Conservation (phyloP, 2,113 vertebrate genomes). For the Phodopus roborovskii region DNA sequence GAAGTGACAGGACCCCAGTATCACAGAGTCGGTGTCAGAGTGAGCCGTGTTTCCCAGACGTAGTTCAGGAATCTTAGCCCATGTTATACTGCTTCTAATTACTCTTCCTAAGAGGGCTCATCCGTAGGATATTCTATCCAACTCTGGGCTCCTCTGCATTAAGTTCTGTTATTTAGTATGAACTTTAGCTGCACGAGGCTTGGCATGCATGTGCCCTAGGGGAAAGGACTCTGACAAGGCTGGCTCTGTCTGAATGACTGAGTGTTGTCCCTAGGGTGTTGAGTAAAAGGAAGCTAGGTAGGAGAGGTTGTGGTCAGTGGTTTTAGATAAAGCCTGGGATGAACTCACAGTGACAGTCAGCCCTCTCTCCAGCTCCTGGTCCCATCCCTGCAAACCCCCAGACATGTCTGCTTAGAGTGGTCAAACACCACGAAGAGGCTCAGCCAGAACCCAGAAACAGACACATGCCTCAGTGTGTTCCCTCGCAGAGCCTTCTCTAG, state of each 20-base stretch:
- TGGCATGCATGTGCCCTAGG: fast-evolving
- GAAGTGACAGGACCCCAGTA: neutral
- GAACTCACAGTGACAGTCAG: neutral
- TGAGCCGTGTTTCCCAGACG: too few relatives aligned
- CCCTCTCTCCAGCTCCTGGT: neutral
- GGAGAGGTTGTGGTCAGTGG: neutral
- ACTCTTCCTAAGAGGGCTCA: neutral
- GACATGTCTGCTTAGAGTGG: too few relatives aligned
- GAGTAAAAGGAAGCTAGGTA: neutral
- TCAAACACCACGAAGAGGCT: neutral
- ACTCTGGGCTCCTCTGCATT: neutral
- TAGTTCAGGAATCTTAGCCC: neutral
- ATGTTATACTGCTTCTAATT: too few relatives aligned
- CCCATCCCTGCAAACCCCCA: too few relatives aligned
- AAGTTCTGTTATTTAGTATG: neutral
- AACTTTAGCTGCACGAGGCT: neutral
- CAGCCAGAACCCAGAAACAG: neutral
- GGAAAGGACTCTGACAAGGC: neutral
- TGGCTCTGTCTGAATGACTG: neutral
- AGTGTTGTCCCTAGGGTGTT: neutral
- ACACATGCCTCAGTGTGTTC: neutral
- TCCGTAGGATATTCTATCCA: neutral
- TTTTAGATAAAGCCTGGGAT: fast-evolving
- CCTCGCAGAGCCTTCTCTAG: too few relatives aligned
- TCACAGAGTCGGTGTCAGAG: too few relatives aligned